Evolutionary conservation across 2,797 vertebrate species (phyloP).

Genomic region (Pangasius djambal): DNA sequence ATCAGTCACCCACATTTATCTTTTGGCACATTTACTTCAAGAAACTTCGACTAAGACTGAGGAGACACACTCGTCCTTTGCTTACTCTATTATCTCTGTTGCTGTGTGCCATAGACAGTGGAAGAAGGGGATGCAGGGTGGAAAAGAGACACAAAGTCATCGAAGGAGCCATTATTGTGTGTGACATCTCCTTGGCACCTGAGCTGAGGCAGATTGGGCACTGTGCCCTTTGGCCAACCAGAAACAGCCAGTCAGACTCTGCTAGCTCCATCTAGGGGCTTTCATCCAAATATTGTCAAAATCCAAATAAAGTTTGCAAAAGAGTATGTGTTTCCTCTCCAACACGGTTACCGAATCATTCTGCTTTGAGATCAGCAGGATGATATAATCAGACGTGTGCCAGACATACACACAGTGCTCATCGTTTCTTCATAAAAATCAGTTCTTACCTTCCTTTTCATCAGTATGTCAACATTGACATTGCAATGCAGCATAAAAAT

Average conservation of each 20-base stretch:
- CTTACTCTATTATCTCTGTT: neutral
- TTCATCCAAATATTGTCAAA: conserved; percentile 2
- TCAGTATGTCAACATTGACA: neutral
- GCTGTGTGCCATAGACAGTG: neutral
- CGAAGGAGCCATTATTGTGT: conserved; percentile 54
- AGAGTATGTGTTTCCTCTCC: neutral
- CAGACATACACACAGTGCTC: neutral
- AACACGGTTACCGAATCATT: neutral
- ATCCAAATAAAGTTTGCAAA: neutral
- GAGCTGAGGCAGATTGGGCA: conserved; percentile 65
- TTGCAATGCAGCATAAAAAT: neutral
- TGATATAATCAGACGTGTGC: neutral
- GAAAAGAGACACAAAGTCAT: neutral
- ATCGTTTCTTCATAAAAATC: neutral
- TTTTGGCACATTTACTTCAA: neutral
- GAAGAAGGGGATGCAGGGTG: neutral
- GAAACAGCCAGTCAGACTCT: neutral
- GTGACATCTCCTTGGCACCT: conserved; percentile 65
- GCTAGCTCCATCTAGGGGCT: neutral
- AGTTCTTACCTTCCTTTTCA: neutral
- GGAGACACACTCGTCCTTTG: neutral
- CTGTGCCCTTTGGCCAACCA: conserved; percentile 67
- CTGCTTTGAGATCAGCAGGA: neutral
- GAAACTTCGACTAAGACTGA: neutral
- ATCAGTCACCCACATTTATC: neutral